These are phyloP conservation scores for Conistra vaccinii DNA, from an alignment of 2,888 invertebrate species.

Conservation along the genomic window DNA sequence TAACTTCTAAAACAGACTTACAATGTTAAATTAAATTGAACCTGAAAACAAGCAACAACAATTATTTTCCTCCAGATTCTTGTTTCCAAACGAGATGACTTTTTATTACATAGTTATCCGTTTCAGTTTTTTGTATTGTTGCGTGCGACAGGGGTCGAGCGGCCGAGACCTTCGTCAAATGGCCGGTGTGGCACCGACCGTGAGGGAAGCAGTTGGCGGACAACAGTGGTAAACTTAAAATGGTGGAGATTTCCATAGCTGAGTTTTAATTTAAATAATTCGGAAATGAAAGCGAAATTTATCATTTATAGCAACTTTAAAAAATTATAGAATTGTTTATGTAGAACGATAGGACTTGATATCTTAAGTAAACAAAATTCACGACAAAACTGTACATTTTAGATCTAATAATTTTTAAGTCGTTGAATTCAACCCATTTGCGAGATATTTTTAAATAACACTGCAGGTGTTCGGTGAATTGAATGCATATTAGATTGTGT, in stretches of 20 bases:
- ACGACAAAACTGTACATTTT: neutral
- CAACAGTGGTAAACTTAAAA: neutral
- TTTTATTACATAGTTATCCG: slow-evolving; percentile 10
- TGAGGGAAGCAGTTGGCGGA: neutral
- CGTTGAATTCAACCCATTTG: neutral
- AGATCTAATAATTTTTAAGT: neutral
- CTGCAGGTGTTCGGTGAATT: neutral
- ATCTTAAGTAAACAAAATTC: too few species aligned
- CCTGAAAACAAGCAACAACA: neutral
- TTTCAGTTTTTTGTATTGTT: slow-evolving; percentile 68
- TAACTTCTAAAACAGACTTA: neutral
- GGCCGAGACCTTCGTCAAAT: slow-evolving; percentile 70
- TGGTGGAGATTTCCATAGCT: neutral
- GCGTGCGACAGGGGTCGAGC: slow-evolving; percentile 72
- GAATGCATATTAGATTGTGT: neutral
- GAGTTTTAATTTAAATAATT: neutral
- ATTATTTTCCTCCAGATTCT: neutral
- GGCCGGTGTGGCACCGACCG: slow-evolving; percentile 54
- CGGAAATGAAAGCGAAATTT: too few species aligned
- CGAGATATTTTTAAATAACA: neutral
- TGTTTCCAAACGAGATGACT: neutral
- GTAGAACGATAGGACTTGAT: neutral
- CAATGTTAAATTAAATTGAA: neutral
- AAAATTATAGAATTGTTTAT: neutral
- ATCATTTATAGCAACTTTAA: neutral